phyloP scores from a whole-genome alignment of 2,113 vertebrate genomes.

The Hiodon tergisus region DNA sequence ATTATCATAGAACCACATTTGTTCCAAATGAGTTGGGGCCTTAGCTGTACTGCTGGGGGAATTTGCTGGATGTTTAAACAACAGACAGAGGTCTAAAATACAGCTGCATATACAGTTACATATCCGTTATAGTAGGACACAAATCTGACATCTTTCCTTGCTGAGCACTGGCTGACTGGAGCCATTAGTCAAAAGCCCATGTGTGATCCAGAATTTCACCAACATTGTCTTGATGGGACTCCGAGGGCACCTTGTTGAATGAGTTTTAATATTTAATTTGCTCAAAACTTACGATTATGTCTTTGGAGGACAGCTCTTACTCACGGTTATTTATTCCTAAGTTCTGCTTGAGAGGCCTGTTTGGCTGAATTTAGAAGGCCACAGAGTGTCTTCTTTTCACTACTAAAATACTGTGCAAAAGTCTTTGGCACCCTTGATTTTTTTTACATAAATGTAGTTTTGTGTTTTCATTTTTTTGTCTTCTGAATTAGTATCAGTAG shows the following conservation, averaged over 20 bases:
- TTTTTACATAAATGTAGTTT: too few species aligned
- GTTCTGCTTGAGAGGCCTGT: conserved; percentile 44
- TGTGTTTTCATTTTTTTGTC: too few species aligned
- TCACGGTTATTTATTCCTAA: conserved; percentile 65
- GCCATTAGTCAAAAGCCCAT: conserved; percentile 36
- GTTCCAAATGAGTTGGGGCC: conserved; percentile 25
- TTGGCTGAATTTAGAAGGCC: conserved; percentile 33
- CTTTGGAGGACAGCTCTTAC: conserved; percentile 54
- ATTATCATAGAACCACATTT: neutral
- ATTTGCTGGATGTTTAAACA: conserved; percentile 31
- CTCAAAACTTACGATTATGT: conserved; percentile 60
- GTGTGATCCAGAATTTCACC: conserved; percentile 47
- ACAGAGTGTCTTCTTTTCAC: neutral
- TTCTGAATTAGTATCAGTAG: too few species aligned
- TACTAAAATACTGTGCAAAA: too few species aligned
- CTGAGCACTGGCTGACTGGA: conserved; percentile 37
- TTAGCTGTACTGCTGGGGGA: conserved; percentile 27
- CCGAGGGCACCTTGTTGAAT: conserved; percentile 57
- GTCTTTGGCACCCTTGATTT: too few species aligned
- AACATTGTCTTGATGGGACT: conserved; percentile 42
- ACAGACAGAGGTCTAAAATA: conserved; percentile 32
- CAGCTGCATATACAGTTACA: conserved; percentile 19
- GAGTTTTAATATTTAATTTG: conserved; percentile 65
- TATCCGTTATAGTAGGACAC: conserved; percentile 36
- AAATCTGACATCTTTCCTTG: conserved; percentile 18